Evolutionary conservation across 37 sponge, comb jelly and placozoan genomes (phyloP).

Genomic region (Sycon ciliatum): DNA sequence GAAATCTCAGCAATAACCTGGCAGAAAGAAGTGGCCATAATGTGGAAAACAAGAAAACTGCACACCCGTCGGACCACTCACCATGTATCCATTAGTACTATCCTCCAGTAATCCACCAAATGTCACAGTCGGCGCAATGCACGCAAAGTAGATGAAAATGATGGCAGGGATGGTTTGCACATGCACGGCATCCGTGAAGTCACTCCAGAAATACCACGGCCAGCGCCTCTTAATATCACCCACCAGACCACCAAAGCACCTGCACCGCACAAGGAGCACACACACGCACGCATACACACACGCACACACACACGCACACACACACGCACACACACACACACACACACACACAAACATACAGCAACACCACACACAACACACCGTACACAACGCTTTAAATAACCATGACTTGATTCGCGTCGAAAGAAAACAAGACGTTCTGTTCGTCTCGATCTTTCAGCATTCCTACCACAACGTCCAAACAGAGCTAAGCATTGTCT

Average conservation of each 20-base stretch:
- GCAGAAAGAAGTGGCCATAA: too few relatives aligned
- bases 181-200: slow-evolving; percentile 59
- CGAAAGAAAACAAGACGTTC: too few relatives aligned
- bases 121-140: slow-evolving; percentile 61
- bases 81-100: too few relatives aligned
- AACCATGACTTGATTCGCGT: too few relatives aligned
- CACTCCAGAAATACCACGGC: slow-evolving; percentile 45
- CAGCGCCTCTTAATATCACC: slow-evolving; percentile 42
- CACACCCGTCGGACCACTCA: too few relatives aligned
- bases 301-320: neutral
- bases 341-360: neutral
- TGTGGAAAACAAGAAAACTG: too few relatives aligned
- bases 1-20: too few relatives aligned
- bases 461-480: too few relatives aligned
- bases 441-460: too few relatives aligned
- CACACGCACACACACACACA: slow-evolving; percentile 1
- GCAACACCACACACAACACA: too few relatives aligned
- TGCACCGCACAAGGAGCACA: neutral
- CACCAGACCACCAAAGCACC: slow-evolving; percentile 50
- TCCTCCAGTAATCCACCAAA: slow-evolving; percentile 57
- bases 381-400: too few relatives aligned
- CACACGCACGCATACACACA: neutral
- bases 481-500: too few relatives aligned
- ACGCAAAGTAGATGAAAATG: slow-evolving; percentile 79
- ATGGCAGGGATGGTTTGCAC: slow-evolving; percentile 55